Conservation (phyloP, 2,113 vertebrate genomes). For the Pseudolaguvia tuberculata region DNA sequence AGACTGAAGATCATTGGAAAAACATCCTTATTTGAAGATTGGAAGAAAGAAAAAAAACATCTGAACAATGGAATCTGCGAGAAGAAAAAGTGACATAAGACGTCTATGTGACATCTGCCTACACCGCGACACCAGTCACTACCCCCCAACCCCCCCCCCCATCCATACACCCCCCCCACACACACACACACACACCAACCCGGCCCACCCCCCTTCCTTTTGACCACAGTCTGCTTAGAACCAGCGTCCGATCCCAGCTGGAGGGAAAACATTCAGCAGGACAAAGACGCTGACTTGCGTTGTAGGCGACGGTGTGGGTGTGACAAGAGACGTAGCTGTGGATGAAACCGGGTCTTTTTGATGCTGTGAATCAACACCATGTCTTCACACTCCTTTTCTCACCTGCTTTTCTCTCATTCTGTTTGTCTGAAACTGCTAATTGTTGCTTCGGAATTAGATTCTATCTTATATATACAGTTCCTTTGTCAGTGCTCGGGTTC, state of each 20-base stretch:
- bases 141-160: too few species aligned
- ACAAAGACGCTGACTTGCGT: background rate
- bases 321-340: background rate
- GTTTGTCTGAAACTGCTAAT: slow-evolving; percentile 11
- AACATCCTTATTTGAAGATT: slow-evolving; percentile 1
- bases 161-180: too few species aligned
- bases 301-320: background rate
- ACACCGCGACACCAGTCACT: too few species aligned
- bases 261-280: background rate
- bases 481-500: slow-evolving; percentile 8
- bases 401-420: background rate
- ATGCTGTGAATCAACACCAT: background rate
- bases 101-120: background rate
- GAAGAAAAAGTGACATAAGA: slow-evolving; percentile 2
- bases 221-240: background rate
- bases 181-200: too few species aligned
- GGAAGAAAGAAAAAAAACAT: background rate
- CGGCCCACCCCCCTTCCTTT: background rate
- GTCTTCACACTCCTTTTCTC: background rate
- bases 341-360: background rate
- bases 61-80: background rate
- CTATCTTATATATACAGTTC: too few species aligned
- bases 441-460: background rate
- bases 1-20: background rate
- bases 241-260: background rate